Conservation (phyloP, 1,140 invertebrate genomes). For the Phocides pigmalion region DNA sequence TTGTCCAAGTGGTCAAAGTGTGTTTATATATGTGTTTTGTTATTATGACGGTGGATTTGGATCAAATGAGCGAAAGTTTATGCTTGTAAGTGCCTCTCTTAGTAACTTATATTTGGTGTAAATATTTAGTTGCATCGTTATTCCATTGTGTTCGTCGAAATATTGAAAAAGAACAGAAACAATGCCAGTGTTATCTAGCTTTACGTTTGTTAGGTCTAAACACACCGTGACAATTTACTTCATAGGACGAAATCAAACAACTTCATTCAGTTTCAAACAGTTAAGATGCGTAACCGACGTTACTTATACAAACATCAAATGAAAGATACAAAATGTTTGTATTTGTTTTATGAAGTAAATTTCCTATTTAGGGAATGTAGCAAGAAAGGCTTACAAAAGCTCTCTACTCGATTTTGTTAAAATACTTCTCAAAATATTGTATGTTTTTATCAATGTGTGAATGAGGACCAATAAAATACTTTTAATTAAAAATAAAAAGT, state of each 20-base stretch:
- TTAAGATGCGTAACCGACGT: too few species aligned
- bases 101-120: too few species aligned
- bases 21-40: neutral
- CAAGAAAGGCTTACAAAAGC: slow-evolving; percentile 46
- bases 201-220: neutral
- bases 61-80: neutral
- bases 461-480: slow-evolving; percentile 28
- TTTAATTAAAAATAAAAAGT: slow-evolving; percentile 36
- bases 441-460: slow-evolving; percentile 13
- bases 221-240: neutral
- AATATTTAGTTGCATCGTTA: too few species aligned
- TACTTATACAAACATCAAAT: too few species aligned
- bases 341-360: slow-evolving; percentile 27
- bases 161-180: too few species aligned
- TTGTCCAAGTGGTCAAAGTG: neutral
- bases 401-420: slow-evolving; percentile 44
- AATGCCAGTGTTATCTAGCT: neutral
- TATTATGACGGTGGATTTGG: neutral
- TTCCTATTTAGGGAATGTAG: neutral
- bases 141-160: too few species aligned
- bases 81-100: too few species aligned
- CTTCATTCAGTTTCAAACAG: neutral
- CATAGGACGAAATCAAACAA: slow-evolving; percentile 3
- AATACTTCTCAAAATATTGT: slow-evolving; percentile 32
- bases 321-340: slow-evolving; percentile 5